A percentile compares a stretch with the other conserved stretches of the same genome.
phyloP scores from a whole-genome alignment of 2,797 vertebrate species.

The Crax fasciolata region DNA sequence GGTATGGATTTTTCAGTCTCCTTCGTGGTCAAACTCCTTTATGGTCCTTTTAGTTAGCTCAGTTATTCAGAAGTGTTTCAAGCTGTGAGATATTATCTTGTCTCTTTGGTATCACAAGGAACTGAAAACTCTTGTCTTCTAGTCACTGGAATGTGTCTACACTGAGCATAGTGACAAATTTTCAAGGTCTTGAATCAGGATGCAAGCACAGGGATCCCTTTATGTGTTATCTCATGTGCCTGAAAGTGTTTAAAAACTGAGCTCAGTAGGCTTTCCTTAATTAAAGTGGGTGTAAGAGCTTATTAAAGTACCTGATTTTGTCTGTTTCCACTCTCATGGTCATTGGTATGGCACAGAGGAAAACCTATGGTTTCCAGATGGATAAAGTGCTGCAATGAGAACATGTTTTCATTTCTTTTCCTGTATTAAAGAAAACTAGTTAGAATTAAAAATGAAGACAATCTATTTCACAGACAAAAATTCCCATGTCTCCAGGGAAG shows the following conservation, averaged over 20 bases:
- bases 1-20: not conserved
- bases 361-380: conserved; percentile 3
- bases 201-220: not conserved
- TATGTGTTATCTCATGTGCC: not conserved
- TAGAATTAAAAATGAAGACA: not conserved
- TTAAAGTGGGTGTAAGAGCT: not conserved
- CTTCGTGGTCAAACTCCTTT: not conserved
- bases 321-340: not conserved
- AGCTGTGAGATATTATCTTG: not conserved
- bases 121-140: not conserved
- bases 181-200: not conserved
- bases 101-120: not conserved
- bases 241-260: not conserved
- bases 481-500: not conserved
- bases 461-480: conserved; percentile 10
- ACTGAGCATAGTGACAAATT: not conserved
- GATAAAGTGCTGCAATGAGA: not conserved
- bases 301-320: not conserved
- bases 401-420: not conserved
- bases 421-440: not conserved
- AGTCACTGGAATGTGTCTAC: not conserved
- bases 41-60: not conserved
- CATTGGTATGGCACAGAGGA: not conserved
- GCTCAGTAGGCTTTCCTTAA: not conserved
- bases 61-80: not conserved